These are phyloP conservation scores for Cydia pomonella DNA, from an alignment of 1,140 invertebrate species.

Conservation along the genomic window DNA sequence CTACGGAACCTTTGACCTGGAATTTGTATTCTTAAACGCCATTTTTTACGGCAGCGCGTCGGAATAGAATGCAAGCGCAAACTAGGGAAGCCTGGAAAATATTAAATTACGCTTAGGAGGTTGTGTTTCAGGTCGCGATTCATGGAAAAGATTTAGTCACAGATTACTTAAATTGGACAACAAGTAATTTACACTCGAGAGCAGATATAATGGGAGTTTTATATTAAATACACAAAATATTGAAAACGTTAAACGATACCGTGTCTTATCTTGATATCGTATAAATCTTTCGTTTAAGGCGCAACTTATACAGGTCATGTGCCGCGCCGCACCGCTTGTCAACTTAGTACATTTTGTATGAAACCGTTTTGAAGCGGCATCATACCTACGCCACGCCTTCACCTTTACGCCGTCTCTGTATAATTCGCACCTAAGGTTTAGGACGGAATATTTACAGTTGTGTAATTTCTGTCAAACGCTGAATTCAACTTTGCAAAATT, in stretches of 20 bases:
- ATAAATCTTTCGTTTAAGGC: not conserved
- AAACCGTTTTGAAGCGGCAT: too few species aligned
- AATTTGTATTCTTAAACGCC: not conserved
- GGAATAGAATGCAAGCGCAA: slow-evolving; percentile 8
- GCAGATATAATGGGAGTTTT: not conserved
- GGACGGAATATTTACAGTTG: too few species aligned
- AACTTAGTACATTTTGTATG: too few species aligned
- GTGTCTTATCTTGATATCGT: not conserved
- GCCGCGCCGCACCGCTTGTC: too few species aligned
- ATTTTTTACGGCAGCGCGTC: not conserved
- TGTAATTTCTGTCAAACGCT: too few species aligned
- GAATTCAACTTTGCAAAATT: too few species aligned
- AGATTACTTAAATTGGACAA: not conserved
- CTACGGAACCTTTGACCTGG: not conserved
- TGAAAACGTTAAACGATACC: not conserved
- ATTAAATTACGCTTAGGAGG: not conserved
- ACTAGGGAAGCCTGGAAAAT: not conserved
- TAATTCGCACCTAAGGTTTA: too few species aligned
- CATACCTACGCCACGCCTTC: too few species aligned
- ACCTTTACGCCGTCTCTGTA: too few species aligned
- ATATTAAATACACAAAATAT: not conserved
- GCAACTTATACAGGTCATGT: too few species aligned
- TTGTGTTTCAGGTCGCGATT: not conserved
- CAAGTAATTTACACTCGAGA: not conserved
- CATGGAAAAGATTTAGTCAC: not conserved